phyloP scores from a whole-genome alignment of 2,113 vertebrate genomes.

The Microcebus tavaratra region DNA sequence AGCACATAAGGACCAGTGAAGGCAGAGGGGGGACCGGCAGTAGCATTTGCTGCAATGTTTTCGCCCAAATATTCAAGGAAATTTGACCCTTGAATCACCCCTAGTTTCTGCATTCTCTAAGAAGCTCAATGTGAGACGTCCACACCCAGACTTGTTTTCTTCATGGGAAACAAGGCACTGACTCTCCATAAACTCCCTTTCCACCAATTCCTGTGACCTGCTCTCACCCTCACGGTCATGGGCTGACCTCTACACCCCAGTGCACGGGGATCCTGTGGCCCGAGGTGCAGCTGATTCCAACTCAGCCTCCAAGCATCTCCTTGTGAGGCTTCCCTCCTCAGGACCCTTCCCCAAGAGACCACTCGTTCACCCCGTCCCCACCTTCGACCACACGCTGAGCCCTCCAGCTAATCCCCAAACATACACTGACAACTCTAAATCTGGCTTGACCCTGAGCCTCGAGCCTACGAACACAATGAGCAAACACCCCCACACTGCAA shows the following conservation, averaged over 20 bases:
- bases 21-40: background rate
- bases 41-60: background rate
- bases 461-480: background rate
- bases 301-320: background rate
- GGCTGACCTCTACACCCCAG: background rate
- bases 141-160: background rate
- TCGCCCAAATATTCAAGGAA: background rate
- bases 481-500: background rate
- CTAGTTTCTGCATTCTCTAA: background rate
- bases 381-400: background rate
- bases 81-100: background rate
- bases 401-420: background rate
- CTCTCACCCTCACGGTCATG: background rate
- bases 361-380: background rate
- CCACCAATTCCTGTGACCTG: background rate
- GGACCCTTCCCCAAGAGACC: background rate
- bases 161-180: background rate
- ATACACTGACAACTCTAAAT: background rate
- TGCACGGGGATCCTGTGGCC: background rate
- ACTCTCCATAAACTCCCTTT: background rate
- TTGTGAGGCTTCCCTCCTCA: background rate
- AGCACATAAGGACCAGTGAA: background rate
- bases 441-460: background rate
- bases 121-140: background rate
- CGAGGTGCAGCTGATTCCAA: rapidly evolving